Conservation (phyloP, 2,113 vertebrate species). For the Paradoxurus hermaphroditus region DNA sequence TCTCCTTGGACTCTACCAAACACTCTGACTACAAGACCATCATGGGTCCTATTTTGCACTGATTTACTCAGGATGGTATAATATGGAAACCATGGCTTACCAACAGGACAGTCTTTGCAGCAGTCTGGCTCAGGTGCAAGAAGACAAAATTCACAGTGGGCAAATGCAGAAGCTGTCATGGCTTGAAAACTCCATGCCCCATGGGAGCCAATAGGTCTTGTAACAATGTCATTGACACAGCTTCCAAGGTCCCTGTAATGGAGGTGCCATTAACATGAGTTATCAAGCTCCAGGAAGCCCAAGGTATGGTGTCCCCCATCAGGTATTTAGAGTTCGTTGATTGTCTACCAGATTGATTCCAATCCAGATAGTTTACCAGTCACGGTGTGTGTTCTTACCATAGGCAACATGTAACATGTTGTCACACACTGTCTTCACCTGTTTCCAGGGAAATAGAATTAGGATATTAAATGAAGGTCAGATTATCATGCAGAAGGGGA, state of each 20-base stretch:
- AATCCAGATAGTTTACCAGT: not conserved
- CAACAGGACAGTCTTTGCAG: not conserved
- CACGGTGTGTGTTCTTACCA: not conserved
- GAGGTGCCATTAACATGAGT: not conserved
- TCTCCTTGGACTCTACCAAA: not conserved
- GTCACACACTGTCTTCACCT: not conserved
- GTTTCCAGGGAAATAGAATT: constrained; percentile 38
- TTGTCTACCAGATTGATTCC: too few relatives aligned
- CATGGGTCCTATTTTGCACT: not conserved
- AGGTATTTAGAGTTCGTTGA: not conserved
- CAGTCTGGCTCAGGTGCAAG: not conserved
- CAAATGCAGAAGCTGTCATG: not conserved
- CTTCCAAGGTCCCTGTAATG: not conserved
- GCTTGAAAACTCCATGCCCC: not conserved
- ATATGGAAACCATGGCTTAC: not conserved
- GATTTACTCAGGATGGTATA: not conserved
- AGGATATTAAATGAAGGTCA: constrained; percentile 35
- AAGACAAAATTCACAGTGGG: not conserved
- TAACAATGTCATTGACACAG: not conserved
- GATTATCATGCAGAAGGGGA: not conserved
- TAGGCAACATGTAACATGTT: not conserved
- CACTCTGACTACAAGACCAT: not conserved
- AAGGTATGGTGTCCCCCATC: not conserved
- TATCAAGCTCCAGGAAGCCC: not conserved
- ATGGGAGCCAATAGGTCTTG: not conserved